Evolutionary conservation across 2,888 invertebrate species (phyloP), one percentile per base, ranked within the genome.

Genomic region (Mesorhabditis spiculigera): DNA sequence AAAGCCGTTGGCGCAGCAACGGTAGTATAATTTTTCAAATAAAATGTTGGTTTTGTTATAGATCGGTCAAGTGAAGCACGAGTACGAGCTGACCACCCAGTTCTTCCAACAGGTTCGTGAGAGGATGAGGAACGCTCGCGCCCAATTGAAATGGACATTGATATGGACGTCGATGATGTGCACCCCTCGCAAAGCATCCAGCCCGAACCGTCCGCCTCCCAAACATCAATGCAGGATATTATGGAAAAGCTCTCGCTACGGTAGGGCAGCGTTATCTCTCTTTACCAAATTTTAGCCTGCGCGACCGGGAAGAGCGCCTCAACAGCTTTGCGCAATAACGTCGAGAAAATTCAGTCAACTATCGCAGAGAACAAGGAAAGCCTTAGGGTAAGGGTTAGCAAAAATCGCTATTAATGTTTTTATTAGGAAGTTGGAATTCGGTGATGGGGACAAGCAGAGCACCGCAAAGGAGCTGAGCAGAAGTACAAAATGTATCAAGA

Each of bases 401-500:
- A 63, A 63, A 16, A 63, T 64, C 44, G 3, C 41, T n/a, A n/a
- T 5, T 41, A 42, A 41, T 45, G 41, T 43, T 58, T 16, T 58
- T 41, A 28, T n/a, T 43, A 13, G 70, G 70, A 87, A 89, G 75
- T 86, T 90, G 68, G 87, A 88, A 63, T 87, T 88, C 65, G 79
- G 88, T 65, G 84, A 86, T 45, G 85, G 86, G 58, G 85, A 87
- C 78, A 89, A 90, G 79, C 67, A 73, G 75, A 89, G 90, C 66
- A 86, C 88, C 69, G 83, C 84, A 69, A 84, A 86, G 28, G 87
- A 87, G 73, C 90, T 94, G 69, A 93, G 93, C 78, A 91, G 71
- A 91, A 92, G 80, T 96, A 93, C 90, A 89, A 91, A 85, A 93
- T 95, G 89, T 96, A 94, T 90, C 96, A 97, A 90, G 93, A 95